Evolutionary conservation across 2,888 invertebrate species (phyloP).

Genomic region (Drosophila vallismaia): DNA sequence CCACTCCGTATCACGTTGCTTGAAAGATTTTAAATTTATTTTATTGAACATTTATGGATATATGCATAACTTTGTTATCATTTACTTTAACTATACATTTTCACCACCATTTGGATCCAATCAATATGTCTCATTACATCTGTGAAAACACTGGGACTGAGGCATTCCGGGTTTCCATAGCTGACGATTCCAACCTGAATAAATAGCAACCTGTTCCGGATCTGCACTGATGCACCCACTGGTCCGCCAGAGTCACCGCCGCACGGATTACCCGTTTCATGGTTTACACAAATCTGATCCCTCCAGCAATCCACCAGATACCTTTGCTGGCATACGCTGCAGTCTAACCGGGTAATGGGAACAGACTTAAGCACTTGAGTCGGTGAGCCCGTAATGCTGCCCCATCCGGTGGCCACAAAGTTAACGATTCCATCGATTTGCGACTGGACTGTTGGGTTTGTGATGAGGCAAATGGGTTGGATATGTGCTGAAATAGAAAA

Average conservation of each 20-base stretch:
- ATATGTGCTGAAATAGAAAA: slow-evolving; percentile 2
- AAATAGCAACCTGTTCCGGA: not conserved
- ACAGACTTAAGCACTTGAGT: slow-evolving; percentile 12
- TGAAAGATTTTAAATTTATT: too few relatives aligned
- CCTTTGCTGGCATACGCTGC: slow-evolving; percentile 1
- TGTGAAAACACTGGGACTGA: slow-evolving; percentile 26
- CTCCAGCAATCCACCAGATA: slow-evolving; percentile 1
- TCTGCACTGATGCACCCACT: not conserved
- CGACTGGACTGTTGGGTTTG: not conserved
- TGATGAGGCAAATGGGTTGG: slow-evolving; percentile 21
- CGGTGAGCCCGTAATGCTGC: not conserved
- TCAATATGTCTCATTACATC: slow-evolving; percentile 1
- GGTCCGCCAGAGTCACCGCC: slow-evolving; percentile 27
- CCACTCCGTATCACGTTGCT: too few relatives aligned
- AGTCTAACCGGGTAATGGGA: not conserved
- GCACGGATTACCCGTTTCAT: slow-evolving; percentile 1
- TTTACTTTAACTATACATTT: not conserved
- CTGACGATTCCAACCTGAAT: slow-evolving; percentile 16
- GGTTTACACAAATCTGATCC: slow-evolving; percentile 20
- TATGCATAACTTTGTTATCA: too few relatives aligned
- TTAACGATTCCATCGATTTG: not conserved
- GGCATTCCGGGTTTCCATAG: slow-evolving; percentile 22
- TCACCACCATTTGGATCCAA: slow-evolving; percentile 15
- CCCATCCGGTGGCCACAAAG: slow-evolving; percentile 17
- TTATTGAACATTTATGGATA: too few relatives aligned